Conservation (phyloP, 2,113 vertebrate species). For the Pyxicephalus adspersus region DNA sequence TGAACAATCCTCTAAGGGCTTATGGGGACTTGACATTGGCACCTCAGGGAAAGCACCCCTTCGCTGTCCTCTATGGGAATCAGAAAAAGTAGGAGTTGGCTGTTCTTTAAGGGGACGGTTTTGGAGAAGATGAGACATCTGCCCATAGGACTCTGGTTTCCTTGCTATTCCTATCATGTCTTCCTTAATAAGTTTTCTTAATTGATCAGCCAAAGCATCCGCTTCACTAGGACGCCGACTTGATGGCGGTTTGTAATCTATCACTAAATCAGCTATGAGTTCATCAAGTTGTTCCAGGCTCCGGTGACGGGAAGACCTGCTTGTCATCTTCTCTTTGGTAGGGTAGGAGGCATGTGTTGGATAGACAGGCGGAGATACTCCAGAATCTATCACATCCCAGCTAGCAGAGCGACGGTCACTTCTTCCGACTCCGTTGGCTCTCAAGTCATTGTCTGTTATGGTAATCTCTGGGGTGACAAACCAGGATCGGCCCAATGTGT, state of each 20-base stretch:
- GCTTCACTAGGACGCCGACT: slow-evolving; percentile 69
- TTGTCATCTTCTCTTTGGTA: slow-evolving; percentile 70
- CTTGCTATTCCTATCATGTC: slow-evolving; percentile 65
- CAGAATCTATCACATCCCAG: slow-evolving; percentile 74
- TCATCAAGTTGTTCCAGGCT: slow-evolving; percentile 94
- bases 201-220: slow-evolving; percentile 79
- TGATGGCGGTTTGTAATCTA: slow-evolving; percentile 85
- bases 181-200: slow-evolving; percentile 82
- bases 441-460: slow-evolving; percentile 94
- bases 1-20: slow-evolving; percentile 76
- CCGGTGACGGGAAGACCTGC: slow-evolving; percentile 82
- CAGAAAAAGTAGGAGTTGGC: slow-evolving; percentile 76
- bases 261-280: slow-evolving; percentile 90
- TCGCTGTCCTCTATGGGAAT: slow-evolving; percentile 22
- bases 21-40: slow-evolving; percentile 54
- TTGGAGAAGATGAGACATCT: slow-evolving; percentile 53
- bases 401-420: slow-evolving; percentile 75
- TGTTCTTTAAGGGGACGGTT: slow-evolving; percentile 75
- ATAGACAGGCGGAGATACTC: slow-evolving; percentile 60
- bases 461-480: slow-evolving; percentile 95
- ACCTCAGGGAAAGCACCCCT: slow-evolving; percentile 45
- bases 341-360: background rate
- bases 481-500: slow-evolving; percentile 78
- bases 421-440: slow-evolving; percentile 70
- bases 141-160: slow-evolving; percentile 63